Conservation (phyloP, 2,113 vertebrate species). For the Lontra canadensis region DNA sequence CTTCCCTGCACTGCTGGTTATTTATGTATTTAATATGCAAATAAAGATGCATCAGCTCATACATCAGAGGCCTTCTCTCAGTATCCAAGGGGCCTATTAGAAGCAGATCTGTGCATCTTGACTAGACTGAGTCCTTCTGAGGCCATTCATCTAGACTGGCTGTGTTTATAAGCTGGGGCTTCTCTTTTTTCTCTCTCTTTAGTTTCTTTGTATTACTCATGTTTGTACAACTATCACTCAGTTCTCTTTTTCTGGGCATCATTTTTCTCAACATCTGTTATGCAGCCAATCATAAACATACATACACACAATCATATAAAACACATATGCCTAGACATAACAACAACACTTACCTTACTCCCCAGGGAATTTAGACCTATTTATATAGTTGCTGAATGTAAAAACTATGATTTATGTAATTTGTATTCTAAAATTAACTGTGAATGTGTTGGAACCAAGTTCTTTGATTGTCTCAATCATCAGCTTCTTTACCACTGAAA, state of each 20-base stretch:
- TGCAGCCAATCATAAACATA: background rate
- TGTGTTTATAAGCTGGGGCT: background rate
- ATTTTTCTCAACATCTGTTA: conserved; percentile 4
- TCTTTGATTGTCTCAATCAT: background rate
- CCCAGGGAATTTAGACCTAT: background rate
- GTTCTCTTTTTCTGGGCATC: background rate
- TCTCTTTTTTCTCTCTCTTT: background rate
- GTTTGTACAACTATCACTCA: background rate
- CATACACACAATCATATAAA: background rate
- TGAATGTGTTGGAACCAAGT: background rate
- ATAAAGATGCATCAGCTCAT: background rate
- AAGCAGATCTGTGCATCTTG: conserved; percentile 52
- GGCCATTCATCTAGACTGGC: background rate
- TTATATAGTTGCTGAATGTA: background rate
- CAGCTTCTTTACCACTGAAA: background rate
- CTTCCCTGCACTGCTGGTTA: background rate
- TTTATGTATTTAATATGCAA: conserved; percentile 65
- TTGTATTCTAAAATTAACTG: background rate
- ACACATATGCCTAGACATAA: background rate
- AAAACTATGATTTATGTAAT: background rate
- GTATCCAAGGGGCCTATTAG: conserved; percentile 62
- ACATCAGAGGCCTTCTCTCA: conserved; percentile 38
- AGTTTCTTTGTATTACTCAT: background rate
- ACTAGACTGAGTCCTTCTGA: background rate
- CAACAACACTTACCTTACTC: background rate